A percentile compares a stretch with the other conserved stretches of the same genome.
phyloP scores from a whole-genome alignment of 92 coral and sea anemone species.

The Heteractis magnifica region DNA sequence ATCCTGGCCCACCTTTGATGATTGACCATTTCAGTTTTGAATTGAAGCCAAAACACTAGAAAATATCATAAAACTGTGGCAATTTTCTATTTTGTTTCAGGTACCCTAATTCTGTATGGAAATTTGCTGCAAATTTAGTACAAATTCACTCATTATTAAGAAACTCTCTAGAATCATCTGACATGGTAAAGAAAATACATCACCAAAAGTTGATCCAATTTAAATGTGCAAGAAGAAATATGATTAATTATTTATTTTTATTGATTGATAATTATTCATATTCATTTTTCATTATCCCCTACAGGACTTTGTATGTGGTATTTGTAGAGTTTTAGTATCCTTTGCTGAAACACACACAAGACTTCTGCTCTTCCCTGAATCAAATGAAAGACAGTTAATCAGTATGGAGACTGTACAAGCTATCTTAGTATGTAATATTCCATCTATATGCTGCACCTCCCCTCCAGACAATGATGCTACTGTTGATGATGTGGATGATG shows the following conservation, averaged over 20 bases:
- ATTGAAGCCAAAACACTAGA: not conserved
- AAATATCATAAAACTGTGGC: not conserved
- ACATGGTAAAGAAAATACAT: constrained; percentile 59
- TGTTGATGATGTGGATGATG: too few relatives aligned
- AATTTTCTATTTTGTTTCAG: constrained; percentile 8
- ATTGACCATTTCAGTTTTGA: not conserved
- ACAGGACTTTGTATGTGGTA: constrained; percentile 85
- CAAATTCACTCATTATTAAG: constrained; percentile 63
- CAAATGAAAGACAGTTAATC: constrained; percentile 63
- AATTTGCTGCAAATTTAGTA: constrained; percentile 63
- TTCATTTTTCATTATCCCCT: not conserved
- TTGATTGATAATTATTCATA: not conserved
- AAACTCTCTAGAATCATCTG: constrained; percentile 66
- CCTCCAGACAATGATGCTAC: too few relatives aligned
- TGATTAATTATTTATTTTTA: not conserved
- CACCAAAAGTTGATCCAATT: not conserved
- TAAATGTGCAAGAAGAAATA: not conserved
- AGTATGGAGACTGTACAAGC: constrained; percentile 65
- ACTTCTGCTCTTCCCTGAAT: constrained; percentile 65
- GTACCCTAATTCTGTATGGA: constrained; percentile 84
- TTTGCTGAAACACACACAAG: constrained; percentile 81
- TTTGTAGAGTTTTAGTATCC: constrained; percentile 82
- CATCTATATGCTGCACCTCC: not conserved
- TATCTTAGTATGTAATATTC: constrained; percentile 59
- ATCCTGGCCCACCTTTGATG: too few relatives aligned